Evolutionary conservation across 1,140 invertebrate genomes (phyloP).

Genomic region (Cyclargus thomasi): DNA sequence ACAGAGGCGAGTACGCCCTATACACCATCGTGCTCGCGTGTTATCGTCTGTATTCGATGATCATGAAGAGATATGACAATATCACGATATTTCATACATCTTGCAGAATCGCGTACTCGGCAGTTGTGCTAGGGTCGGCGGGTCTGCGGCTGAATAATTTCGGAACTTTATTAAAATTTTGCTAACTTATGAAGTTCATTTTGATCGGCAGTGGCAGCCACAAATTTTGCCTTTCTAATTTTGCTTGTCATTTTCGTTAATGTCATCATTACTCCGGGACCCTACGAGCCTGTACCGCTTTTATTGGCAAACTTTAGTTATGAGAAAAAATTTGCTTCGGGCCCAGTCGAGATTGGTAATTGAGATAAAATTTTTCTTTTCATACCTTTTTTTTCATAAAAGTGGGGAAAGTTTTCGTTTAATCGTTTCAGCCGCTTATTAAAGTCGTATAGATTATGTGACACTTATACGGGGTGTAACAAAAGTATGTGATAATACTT

Average conservation of each 20-base stretch:
- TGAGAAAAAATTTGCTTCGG: constrained; percentile 21
- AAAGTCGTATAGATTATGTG: not conserved
- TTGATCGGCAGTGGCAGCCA: constrained; percentile 41
- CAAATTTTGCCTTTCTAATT: constrained; percentile 54
- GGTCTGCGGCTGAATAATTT: not conserved
- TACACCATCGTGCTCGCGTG: no score
- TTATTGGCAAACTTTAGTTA: constrained; percentile 21
- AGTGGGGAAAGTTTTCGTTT: constrained; percentile 1
- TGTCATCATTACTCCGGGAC: constrained; percentile 40
- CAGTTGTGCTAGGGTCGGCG: not conserved
- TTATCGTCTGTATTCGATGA: no score
- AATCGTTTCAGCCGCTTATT: not conserved
- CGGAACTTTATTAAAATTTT: constrained; percentile 53
- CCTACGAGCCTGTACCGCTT: constrained; percentile 24
- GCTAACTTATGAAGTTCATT: constrained; percentile 44
- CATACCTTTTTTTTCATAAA: not conserved
- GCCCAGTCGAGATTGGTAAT: constrained; percentile 20
- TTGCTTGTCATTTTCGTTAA: constrained; percentile 48
- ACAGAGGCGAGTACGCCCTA: no score
- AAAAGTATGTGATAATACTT: no score
- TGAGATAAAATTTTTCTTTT: constrained; percentile 1
- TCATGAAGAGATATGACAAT: no score
- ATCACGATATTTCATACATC: no score
- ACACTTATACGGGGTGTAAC: no score
- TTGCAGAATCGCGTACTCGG: no score